These are phyloP conservation scores for Sturnus vulgaris DNA, from an alignment of 2,113 vertebrate genomes.

Conservation along the genomic window DNA sequence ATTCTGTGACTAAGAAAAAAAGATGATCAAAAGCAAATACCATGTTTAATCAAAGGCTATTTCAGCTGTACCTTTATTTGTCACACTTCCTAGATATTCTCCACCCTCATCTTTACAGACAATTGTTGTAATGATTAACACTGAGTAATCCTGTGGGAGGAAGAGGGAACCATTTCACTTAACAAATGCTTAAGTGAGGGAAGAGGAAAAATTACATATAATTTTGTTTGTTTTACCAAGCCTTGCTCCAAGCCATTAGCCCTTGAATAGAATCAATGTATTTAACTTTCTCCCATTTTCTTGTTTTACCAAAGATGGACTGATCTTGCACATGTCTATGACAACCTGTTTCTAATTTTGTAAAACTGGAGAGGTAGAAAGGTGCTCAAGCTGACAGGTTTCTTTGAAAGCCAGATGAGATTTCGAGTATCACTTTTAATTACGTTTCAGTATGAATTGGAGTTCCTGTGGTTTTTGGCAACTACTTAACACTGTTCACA, in stretches of 20 bases:
- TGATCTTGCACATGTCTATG: background rate
- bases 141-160: background rate
- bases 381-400: background rate
- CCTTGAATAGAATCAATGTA: background rate
- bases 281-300: background rate
- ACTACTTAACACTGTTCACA: background rate
- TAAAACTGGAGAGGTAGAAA: background rate
- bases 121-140: background rate
- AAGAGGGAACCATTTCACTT: background rate
- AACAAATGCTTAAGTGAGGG: background rate
- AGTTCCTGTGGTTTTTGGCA: background rate
- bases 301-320: background rate
- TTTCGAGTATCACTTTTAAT: background rate
- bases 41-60: background rate
- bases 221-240: background rate
- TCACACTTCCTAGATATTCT: background rate
- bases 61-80: background rate
- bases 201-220: background rate
- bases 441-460: background rate
- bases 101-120: background rate
- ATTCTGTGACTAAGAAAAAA: background rate
- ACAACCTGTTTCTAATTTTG: background rate
- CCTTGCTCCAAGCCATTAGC: background rate
- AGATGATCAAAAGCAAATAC: constrained; percentile 5
- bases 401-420: background rate